Conservation (phyloP, 1,140 invertebrate genomes). For the Lasioglossum baleicum region DNA sequence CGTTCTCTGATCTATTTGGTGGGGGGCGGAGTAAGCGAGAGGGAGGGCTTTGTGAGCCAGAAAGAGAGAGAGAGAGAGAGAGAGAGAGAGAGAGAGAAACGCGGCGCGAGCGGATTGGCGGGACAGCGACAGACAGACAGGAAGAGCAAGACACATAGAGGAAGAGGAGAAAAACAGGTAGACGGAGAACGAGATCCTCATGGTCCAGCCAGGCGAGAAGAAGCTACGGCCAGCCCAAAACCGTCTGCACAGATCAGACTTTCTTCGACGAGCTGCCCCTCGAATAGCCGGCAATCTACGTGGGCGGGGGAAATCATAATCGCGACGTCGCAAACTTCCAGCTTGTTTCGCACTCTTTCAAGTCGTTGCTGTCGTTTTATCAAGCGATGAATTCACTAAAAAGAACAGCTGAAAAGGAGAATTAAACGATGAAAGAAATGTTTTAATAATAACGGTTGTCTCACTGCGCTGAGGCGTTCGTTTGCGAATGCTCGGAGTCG, state of each 20-base stretch:
- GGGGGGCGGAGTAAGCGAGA: constrained; percentile 35
- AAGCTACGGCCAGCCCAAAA: neutral
- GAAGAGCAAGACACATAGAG: constrained; percentile 47
- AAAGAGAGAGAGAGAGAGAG: neutral
- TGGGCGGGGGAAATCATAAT: constrained; percentile 35
- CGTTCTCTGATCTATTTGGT: constrained; percentile 75
- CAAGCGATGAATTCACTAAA: too few relatives aligned
- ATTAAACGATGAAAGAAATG: too few relatives aligned
- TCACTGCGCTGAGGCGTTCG: too few relatives aligned
- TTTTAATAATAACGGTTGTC: too few relatives aligned
- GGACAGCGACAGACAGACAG: constrained; percentile 40
- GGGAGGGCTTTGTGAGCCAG: constrained; percentile 8
- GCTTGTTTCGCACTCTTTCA: too few relatives aligned
- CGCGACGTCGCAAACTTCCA: neutral
- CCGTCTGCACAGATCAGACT: constrained; percentile 19
- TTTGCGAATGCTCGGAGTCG: too few relatives aligned
- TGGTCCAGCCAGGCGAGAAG: constrained; percentile 18
- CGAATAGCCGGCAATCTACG: constrained; percentile 18
- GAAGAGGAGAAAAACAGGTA: constrained; percentile 40
- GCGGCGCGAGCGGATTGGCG: constrained; percentile 8
- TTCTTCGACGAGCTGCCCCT: neutral
- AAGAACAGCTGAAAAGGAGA: too few relatives aligned
- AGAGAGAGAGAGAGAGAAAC: neutral
- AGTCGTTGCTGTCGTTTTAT: too few relatives aligned
- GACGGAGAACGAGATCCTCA: neutral